Evolutionary conservation across 2,888 invertebrate species (phyloP).

Genomic region (Pecten maximus): DNA sequence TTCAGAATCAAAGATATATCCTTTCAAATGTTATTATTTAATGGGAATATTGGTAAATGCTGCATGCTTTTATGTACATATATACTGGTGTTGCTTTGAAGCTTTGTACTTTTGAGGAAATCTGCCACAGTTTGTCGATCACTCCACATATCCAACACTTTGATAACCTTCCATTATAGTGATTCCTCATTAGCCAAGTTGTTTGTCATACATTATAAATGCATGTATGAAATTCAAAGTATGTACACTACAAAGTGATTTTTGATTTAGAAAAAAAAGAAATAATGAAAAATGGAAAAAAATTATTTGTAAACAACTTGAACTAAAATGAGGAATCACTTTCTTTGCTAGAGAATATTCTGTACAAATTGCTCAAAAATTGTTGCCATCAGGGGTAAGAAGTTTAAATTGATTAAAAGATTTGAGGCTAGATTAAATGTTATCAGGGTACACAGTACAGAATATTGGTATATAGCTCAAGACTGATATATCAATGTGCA

Average conservation of each 20-base stretch:
- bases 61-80: neutral
- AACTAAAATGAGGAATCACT: neutral
- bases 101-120: neutral
- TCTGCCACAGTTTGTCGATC: neutral
- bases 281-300: neutral
- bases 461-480: neutral
- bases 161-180: neutral
- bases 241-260: neutral
- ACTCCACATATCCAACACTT: constrained; percentile 12
- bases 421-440: neutral
- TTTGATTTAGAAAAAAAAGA: neutral
- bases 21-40: constrained; percentile 8
- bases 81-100: neutral
- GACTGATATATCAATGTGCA: neutral
- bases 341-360: neutral
- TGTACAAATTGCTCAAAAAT: constrained; percentile 34
- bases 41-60: neutral
- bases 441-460: constrained; percentile 4
- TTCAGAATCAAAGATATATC: constrained; percentile 11
- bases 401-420: neutral
- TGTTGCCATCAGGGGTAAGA: neutral
- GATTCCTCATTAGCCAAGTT: neutral
- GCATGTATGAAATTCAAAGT: neutral
- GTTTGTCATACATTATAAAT: neutral
- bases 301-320: neutral